These are phyloP conservation scores for Macropis europaea DNA, from an alignment of 2,888 invertebrate species.

Conservation along the genomic window DNA sequence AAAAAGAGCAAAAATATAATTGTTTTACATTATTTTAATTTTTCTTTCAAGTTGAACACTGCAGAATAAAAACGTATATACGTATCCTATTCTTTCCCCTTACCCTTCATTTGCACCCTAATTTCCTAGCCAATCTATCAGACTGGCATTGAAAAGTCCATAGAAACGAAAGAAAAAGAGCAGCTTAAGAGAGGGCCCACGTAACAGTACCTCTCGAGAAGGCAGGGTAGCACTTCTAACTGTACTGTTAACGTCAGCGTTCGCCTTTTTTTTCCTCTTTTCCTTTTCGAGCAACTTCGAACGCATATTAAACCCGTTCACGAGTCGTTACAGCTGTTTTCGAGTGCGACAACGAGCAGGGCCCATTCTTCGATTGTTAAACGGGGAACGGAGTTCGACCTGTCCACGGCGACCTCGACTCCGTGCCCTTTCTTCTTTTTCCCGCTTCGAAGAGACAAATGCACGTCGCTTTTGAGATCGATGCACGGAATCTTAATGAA, in stretches of 20 bases:
- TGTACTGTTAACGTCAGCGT: slow-evolving; percentile 36
- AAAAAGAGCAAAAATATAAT: no score
- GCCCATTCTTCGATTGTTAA: slow-evolving; percentile 48
- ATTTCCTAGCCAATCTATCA: background rate
- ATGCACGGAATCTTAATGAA: slow-evolving; percentile 64
- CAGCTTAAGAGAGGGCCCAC: background rate
- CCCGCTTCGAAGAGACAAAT: slow-evolving; percentile 57
- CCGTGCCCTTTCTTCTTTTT: slow-evolving; percentile 46
- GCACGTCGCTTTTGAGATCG: slow-evolving; percentile 52
- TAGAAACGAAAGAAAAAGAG: background rate
- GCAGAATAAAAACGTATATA: no score
- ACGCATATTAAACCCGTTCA: slow-evolving; percentile 42
- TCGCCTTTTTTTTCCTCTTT: slow-evolving; percentile 23
- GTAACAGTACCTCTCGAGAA: slow-evolving; percentile 34
- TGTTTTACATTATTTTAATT: no score
- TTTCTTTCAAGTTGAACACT: no score
- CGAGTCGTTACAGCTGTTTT: slow-evolving; percentile 49
- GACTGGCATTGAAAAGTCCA: background rate
- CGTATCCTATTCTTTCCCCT: no score
- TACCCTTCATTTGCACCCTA: no score
- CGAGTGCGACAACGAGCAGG: slow-evolving; percentile 1
- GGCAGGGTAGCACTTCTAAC: slow-evolving; percentile 27
- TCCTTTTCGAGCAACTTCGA: slow-evolving; percentile 34
- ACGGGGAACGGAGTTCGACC: slow-evolving; percentile 15
- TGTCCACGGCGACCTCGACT: slow-evolving; percentile 15